Conservation (phyloP, 2,888 invertebrate species). For the Criorhina ranunculi region DNA sequence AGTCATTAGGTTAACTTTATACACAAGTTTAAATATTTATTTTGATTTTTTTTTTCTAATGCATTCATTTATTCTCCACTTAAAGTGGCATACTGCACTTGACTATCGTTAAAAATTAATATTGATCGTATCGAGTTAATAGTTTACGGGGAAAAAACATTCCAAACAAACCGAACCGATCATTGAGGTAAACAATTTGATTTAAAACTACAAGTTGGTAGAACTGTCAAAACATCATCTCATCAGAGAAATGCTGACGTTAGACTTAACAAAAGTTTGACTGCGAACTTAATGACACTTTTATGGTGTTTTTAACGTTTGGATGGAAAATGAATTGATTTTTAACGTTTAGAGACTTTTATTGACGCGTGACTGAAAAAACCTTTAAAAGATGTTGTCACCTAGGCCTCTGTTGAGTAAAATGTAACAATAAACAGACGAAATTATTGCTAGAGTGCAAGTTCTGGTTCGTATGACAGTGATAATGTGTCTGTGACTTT, state of each 20-base stretch:
- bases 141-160: not conserved
- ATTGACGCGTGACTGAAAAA: not conserved
- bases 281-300: no score
- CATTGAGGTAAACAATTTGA: not conserved
- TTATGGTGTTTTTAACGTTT: no score
- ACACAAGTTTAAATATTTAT: no score
- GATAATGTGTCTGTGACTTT: not conserved
- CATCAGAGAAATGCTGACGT: no score
- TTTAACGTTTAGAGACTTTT: not conserved
- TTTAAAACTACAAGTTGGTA: not conserved
- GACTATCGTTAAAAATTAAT: not conserved
- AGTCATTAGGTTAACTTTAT: no score
- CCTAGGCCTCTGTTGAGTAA: not conserved
- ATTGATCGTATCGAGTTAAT: not conserved
- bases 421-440: conserved; percentile 31
- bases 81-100: not conserved
- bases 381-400: not conserved
- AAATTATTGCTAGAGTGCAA: conserved; percentile 28
- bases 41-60: not conserved
- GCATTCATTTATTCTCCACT: not conserved
- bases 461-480: not conserved
- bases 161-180: not conserved
- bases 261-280: no score
- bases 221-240: no score
- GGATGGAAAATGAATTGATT: not conserved